Evolutionary conservation across 2,797 vertebrate genomes (phyloP).

Genomic region (Monodelphis domestica): DNA sequence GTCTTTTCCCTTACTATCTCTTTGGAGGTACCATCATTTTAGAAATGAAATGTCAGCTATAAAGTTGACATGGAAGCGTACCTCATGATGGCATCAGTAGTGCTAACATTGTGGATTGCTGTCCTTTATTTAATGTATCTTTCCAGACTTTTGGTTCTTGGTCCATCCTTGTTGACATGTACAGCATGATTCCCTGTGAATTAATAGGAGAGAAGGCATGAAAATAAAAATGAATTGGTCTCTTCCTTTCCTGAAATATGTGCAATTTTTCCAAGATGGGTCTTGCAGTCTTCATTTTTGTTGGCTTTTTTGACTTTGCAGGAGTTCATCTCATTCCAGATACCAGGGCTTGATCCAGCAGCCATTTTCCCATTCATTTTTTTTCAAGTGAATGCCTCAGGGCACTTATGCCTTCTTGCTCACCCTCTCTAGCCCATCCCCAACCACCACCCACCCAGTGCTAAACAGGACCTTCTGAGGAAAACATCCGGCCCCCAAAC

Average conservation of each 20-base stretch:
- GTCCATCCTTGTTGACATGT: not conserved
- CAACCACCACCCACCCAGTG: not conserved
- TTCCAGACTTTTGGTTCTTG: not conserved
- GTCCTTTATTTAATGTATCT: not conserved
- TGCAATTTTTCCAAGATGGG: not conserved
- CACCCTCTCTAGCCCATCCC: not conserved
- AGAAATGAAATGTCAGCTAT: not conserved
- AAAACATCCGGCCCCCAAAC: constrained; percentile 59
- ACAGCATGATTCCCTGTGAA: not conserved
- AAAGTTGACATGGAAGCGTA: not conserved
- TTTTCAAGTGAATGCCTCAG: not conserved
- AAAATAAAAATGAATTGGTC: not conserved
- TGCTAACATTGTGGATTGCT: not conserved
- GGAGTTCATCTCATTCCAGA: not conserved
- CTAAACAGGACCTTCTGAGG: constrained; percentile 2
- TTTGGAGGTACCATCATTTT: not conserved
- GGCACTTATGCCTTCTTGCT: not conserved
- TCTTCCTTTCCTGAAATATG: not conserved
- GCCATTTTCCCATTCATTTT: not conserved
- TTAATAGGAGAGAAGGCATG: not conserved
- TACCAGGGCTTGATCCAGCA: not conserved
- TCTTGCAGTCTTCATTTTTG: not conserved
- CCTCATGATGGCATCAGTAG: not conserved
- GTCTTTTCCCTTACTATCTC: too few relatives aligned
- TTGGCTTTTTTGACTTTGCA: not conserved